Conservation (phyloP, 2,113 vertebrate genomes). For the Isurus oxyrinchus region DNA sequence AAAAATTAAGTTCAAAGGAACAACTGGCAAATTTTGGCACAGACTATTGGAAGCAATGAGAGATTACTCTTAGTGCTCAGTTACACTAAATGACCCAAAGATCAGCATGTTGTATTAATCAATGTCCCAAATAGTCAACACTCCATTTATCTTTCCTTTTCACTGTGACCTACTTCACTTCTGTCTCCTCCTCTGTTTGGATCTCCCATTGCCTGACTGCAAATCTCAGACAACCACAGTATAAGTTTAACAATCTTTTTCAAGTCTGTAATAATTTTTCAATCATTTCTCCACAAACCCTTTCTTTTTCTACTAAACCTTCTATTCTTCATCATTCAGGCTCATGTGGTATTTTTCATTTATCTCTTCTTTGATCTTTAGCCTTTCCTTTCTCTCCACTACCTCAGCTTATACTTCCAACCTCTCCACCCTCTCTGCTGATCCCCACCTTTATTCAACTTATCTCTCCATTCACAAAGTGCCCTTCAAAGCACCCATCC, state of each 20-base stretch:
- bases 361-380: not conserved
- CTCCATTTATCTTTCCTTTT: conserved; percentile 30
- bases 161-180: not conserved
- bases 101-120: conserved; percentile 10
- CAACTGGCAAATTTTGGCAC: not conserved
- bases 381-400: not conserved
- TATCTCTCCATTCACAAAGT: not conserved
- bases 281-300: not conserved
- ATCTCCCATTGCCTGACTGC: not conserved
- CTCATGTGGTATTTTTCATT: not conserved
- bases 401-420: not conserved
- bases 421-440: not conserved
- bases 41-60: not conserved
- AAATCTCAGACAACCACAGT: too few species aligned
- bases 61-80: not conserved
- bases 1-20: not conserved
- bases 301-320: not conserved
- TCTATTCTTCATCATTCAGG: not conserved
- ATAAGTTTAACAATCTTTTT: not conserved
- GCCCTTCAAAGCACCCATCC: not conserved
- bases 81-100: conserved; percentile 9
- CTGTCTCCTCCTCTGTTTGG: not conserved
- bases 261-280: not conserved
- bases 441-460: not conserved
- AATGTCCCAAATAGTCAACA: conserved; percentile 23